Conservation (phyloP, 2,797 vertebrate species). For the Sebastes umbrosus region DNA sequence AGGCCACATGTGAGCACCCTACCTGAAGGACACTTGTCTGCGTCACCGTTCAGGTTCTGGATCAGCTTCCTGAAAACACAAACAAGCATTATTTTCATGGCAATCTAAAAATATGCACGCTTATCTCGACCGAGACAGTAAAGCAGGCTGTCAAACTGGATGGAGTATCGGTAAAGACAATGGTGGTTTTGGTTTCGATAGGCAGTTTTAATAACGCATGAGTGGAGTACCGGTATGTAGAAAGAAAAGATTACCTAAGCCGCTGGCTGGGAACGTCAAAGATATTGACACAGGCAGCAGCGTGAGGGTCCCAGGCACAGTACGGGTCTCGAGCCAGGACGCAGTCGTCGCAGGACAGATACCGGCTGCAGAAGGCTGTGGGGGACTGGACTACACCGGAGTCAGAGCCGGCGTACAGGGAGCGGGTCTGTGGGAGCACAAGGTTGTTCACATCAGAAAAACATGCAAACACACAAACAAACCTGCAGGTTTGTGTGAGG, state of each 20-base stretch:
- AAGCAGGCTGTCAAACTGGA: constrained; percentile 45
- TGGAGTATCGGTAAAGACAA: neutral
- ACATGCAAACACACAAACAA: neutral
- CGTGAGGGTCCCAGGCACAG: constrained; percentile 88
- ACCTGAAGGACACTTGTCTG: constrained; percentile 86
- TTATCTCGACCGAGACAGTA: neutral
- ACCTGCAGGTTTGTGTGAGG: too few relatives aligned
- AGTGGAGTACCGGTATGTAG: neutral
- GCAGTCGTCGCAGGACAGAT: constrained; percentile 88
- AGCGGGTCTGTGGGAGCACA: constrained; percentile 75
- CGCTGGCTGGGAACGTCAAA: constrained; percentile 55
- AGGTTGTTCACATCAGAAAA: constrained; percentile 9
- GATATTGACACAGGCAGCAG: constrained; percentile 81
- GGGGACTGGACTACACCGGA: constrained; percentile 91
- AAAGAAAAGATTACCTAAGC: constrained; percentile 75
- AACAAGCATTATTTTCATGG: constrained; percentile 2
- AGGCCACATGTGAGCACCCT: neutral
- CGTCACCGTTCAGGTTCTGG: constrained; percentile 90
- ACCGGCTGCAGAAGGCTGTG: constrained; percentile 90
- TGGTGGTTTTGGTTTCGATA: constrained; percentile 15
- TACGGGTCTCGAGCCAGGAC: constrained; percentile 93
- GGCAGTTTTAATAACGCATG: neutral
- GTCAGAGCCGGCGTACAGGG: constrained; percentile 92
- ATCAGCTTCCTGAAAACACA: constrained; percentile 84
- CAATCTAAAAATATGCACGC: neutral